Evolutionary conservation across 2,888 invertebrate genomes (phyloP).

Genomic region (Campoplex capitator): DNA sequence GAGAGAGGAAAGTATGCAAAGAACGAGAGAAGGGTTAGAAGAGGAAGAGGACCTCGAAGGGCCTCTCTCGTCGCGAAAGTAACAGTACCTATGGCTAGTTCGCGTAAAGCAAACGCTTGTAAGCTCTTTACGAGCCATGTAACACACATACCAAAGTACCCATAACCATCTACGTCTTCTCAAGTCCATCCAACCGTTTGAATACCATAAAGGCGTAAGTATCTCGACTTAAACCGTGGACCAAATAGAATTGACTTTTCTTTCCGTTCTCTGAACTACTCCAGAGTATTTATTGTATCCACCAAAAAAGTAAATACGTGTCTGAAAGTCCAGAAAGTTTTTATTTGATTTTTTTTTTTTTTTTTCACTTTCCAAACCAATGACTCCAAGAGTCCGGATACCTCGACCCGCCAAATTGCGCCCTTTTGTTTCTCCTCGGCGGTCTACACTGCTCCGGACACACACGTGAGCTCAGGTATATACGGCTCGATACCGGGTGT

Average conservation of each 20-base stretch:
- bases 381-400: not conserved
- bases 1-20: slow-evolving; percentile 8
- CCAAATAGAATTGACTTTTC: not conserved
- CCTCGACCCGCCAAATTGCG: slow-evolving; percentile 11
- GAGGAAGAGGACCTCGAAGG: slow-evolving; percentile 78
- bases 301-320: not conserved
- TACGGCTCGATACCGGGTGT: slow-evolving; percentile 56
- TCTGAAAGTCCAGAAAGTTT: not conserved
- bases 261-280: not conserved
- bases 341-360: not conserved
- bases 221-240: not conserved
- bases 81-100: slow-evolving; percentile 83
- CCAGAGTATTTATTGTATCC: not conserved
- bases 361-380: not conserved
- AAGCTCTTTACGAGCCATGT: slow-evolving; percentile 55
- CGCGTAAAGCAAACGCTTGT: slow-evolving; percentile 79
- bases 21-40: slow-evolving; percentile 32
- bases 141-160: slow-evolving; percentile 4
- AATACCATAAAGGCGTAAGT: slow-evolving; percentile 2
- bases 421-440: slow-evolving; percentile 11
- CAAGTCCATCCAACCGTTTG: not conserved
- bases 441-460: slow-evolving; percentile 9
- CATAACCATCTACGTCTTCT: not conserved
- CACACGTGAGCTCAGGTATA: slow-evolving; percentile 29
- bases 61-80: slow-evolving; percentile 79